Evolutionary conservation across 2,113 vertebrate genomes (phyloP).

Genomic region (Leucopternis melanops): DNA sequence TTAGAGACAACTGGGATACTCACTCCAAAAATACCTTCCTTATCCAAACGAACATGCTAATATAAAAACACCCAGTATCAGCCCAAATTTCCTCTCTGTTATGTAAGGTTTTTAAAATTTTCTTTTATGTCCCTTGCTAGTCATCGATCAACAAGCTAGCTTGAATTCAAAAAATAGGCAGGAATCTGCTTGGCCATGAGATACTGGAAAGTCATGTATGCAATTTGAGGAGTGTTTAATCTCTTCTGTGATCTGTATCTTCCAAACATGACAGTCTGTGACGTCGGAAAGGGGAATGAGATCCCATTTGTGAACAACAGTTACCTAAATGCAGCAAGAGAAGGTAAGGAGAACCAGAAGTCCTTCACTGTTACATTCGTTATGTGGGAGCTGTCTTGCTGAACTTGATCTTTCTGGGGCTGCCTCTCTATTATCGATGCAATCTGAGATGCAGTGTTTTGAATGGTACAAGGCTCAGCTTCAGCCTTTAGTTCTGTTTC

Average conservation of each 20-base stretch:
- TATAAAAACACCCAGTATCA: background rate
- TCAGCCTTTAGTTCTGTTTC: background rate
- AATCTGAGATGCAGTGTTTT: background rate
- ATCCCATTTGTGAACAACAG: background rate
- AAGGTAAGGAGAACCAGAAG: background rate
- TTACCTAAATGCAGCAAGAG: background rate
- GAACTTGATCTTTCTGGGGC: background rate
- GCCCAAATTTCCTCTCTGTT: background rate
- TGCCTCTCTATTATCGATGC: background rate
- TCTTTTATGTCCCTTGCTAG: background rate
- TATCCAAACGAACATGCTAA: background rate
- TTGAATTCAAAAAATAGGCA: background rate
- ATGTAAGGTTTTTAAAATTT: background rate
- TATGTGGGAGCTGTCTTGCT: background rate
- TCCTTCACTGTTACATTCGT: background rate
- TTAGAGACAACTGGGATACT: background rate
- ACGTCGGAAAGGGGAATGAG: background rate
- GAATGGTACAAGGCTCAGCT: background rate
- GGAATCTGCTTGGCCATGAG: background rate
- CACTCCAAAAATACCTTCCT: background rate
- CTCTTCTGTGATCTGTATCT: background rate
- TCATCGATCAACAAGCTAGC: background rate
- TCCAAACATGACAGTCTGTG: background rate
- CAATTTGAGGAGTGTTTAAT: background rate
- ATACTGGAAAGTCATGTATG: background rate